phyloP scores from a whole-genome alignment of 2,113 vertebrate genomes.

The Platysternon megacephalum region DNA sequence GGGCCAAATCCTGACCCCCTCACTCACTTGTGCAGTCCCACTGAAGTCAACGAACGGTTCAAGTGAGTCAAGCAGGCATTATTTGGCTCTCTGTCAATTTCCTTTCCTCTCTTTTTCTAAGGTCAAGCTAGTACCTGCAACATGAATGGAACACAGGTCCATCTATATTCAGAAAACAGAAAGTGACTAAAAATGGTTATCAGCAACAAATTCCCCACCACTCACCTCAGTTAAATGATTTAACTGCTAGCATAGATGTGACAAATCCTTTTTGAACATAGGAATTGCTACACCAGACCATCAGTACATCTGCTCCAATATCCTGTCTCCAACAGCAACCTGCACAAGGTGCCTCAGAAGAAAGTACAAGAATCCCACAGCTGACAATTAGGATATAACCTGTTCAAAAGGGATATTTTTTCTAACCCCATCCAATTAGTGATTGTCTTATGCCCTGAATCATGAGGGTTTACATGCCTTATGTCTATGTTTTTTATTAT shows the following conservation, averaged over 20 bases:
- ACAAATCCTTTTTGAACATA: neutral
- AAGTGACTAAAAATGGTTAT: neutral
- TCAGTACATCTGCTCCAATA: fast-evolving
- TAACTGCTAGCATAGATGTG: too few relatives aligned
- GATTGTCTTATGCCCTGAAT: too few relatives aligned
- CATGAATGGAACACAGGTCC: neutral
- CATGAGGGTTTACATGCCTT: too few relatives aligned
- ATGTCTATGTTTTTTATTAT: too few relatives aligned
- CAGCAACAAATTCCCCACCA: neutral
- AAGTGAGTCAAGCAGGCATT: neutral
- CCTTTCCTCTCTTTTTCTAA: neutral
- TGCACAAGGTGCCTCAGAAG: neutral
- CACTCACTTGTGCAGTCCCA: neutral
- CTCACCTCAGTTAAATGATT: neutral
- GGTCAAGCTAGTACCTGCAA: neutral
- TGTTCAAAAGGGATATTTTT: neutral
- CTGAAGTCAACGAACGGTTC: neutral
- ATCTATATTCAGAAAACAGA: neutral
- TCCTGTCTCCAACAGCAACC: neutral
- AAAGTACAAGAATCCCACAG: neutral
- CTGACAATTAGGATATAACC: neutral
- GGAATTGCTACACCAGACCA: neutral
- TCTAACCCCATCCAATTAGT: neutral
- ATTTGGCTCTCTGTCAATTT: neutral
- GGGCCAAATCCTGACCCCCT: neutral